Conservation (phyloP, 2,797 vertebrate genomes). For the Micromesistius poutassou region DNA sequence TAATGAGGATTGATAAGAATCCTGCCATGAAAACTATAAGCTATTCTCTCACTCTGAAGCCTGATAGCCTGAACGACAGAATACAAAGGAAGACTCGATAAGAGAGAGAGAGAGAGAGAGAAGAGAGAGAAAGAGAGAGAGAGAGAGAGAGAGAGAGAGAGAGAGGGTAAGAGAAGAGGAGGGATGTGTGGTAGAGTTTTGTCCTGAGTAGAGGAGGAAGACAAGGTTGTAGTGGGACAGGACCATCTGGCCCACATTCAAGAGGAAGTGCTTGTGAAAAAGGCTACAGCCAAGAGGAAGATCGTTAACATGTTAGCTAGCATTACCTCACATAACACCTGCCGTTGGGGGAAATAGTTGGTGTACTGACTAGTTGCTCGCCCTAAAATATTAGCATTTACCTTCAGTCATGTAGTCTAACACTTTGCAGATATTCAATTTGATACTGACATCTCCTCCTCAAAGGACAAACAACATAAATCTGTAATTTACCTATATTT, state of each 20-base stretch:
- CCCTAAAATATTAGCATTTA: neutral
- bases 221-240: neutral
- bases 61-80: neutral
- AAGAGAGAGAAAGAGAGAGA: neutral
- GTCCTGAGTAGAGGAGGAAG: neutral
- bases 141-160: neutral
- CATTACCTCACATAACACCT: neutral
- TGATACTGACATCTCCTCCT: too few relatives aligned
- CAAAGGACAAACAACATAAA: too few relatives aligned
- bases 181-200: too few relatives aligned
- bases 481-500: too few relatives aligned
- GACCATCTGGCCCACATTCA: neutral
- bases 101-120: neutral
- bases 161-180: neutral
- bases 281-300: neutral
- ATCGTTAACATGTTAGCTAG: neutral
- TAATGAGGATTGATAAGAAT: constrained; percentile 12
- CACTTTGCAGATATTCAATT: too few relatives aligned
- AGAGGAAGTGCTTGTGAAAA: neutral
- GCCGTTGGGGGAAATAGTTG: neutral
- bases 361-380: neutral
- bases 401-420: neutral
- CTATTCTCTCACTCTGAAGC: neutral
- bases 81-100: too few relatives aligned
- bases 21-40: neutral